phyloP scores from a whole-genome alignment of 2,797 vertebrate species.

The Neosilurus mollespiculum region DNA sequence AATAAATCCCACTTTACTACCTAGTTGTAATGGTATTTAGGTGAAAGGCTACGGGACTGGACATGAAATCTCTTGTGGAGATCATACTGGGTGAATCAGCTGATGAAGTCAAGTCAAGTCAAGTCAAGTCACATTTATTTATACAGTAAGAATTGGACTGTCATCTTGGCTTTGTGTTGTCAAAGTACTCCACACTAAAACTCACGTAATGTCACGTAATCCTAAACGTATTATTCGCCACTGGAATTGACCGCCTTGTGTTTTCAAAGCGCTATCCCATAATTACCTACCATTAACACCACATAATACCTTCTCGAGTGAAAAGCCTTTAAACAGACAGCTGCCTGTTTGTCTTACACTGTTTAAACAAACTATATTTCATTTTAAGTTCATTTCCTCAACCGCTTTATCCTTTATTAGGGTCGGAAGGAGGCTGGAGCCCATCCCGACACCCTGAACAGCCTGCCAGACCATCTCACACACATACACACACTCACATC shows the following conservation, averaged over 20 bases:
- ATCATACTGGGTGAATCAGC: constrained; percentile 59
- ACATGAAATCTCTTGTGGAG: constrained; percentile 50
- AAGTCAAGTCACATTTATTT: not conserved
- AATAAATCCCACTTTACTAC: not conserved
- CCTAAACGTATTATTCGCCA: constrained; percentile 56
- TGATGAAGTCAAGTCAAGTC: constrained; percentile 36
- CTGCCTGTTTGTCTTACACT: not conserved
- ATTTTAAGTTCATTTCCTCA: too few species aligned
- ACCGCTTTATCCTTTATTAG: too few species aligned
- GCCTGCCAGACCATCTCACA: too few species aligned
- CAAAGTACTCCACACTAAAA: not conserved
- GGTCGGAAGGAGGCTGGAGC: too few species aligned
- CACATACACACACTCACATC: too few species aligned
- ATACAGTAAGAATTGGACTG: not conserved
- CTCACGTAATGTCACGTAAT: not conserved
- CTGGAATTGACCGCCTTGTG: constrained; percentile 52
- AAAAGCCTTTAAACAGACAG: constrained; percentile 53
- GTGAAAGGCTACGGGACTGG: constrained; percentile 34
- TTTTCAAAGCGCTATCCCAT: constrained; percentile 58
- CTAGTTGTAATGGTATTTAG: constrained; percentile 26
- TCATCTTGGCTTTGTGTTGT: not conserved
- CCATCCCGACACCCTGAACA: too few species aligned
- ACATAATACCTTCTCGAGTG: constrained; percentile 50
- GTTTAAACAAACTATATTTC: too few species aligned
- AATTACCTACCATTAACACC: constrained; percentile 55